Percentiles rank a stretch among this genome's conserved stretches.
Conservation (phyloP, 2,888 invertebrate species). For the Clitarchus hookeri region DNA sequence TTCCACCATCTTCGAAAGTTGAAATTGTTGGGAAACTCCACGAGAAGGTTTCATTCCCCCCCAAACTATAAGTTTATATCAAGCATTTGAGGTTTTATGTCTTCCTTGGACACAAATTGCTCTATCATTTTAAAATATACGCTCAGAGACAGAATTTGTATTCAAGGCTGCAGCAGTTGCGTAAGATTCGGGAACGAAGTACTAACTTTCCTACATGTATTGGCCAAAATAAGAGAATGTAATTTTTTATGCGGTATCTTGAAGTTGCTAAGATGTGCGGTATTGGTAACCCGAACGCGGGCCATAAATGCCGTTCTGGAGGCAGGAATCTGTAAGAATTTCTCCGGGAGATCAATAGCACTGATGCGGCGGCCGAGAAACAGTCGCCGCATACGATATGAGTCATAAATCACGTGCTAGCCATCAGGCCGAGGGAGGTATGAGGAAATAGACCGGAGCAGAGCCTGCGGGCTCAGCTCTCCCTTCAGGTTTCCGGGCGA, state of each 20-base stretch:
- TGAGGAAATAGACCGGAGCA: neutral
- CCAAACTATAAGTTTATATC: too few relatives aligned
- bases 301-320: neutral
- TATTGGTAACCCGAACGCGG: neutral
- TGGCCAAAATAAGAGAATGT: neutral
- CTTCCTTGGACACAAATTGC: too few relatives aligned
- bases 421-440: neutral
- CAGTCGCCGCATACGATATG: constrained; percentile 14
- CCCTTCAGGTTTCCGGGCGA: neutral
- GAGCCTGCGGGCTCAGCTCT: neutral
- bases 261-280: neutral
- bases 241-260: neutral
- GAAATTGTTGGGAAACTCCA: too few relatives aligned
- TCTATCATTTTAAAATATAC: too few relatives aligned
- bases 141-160: too few relatives aligned
- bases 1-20: too few relatives aligned
- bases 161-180: too few relatives aligned
- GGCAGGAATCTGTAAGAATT: neutral
- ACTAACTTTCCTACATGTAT: too few relatives aligned
- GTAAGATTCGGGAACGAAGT: too few relatives aligned
- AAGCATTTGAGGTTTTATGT: too few relatives aligned
- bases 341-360: neutral
- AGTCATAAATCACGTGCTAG: neutral
- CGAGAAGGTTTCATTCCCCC: too few relatives aligned
- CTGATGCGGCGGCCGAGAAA: neutral